Evolutionary conservation across 2,888 invertebrate genomes (phyloP).

Genomic region (Molanna angustata): DNA sequence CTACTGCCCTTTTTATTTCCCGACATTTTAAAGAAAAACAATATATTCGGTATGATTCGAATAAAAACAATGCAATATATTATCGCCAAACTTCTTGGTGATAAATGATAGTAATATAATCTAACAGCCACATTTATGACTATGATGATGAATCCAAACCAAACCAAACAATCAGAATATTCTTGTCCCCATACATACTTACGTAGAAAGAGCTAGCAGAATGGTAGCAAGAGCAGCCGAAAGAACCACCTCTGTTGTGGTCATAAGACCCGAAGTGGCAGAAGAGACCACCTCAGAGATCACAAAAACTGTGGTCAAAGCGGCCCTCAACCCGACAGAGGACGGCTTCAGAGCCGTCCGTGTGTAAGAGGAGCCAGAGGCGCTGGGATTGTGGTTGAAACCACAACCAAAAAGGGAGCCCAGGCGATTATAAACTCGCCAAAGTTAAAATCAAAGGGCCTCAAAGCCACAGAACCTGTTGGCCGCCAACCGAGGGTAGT

Average conservation of each 20-base stretch:
- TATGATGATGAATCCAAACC: too few species aligned
- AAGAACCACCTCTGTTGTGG: not conserved
- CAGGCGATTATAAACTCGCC: not conserved
- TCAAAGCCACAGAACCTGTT: not conserved
- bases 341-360: not conserved
- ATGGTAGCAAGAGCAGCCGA: not conserved
- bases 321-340: not conserved
- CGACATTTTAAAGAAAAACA: too few species aligned
- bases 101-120: too few species aligned
- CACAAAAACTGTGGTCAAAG: not conserved
- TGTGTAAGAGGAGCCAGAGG: not conserved
- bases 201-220: not conserved
- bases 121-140: too few species aligned
- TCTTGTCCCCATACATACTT: slow-evolving; percentile 22
- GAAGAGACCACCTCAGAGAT: not conserved
- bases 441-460: not conserved
- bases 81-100: too few species aligned
- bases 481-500: not conserved
- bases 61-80: too few species aligned
- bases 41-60: too few species aligned
- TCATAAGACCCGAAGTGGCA: not conserved
- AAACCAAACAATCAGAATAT: too few species aligned
- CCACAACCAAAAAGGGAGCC: not conserved
- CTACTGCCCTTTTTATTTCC: too few species aligned
- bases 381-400: not conserved